Percentiles rank a stretch among this genome's conserved stretches.
These are phyloP conservation scores for Drosophila crucigera DNA, from an alignment of 2,888 invertebrate genomes.

Conservation along the genomic window DNA sequence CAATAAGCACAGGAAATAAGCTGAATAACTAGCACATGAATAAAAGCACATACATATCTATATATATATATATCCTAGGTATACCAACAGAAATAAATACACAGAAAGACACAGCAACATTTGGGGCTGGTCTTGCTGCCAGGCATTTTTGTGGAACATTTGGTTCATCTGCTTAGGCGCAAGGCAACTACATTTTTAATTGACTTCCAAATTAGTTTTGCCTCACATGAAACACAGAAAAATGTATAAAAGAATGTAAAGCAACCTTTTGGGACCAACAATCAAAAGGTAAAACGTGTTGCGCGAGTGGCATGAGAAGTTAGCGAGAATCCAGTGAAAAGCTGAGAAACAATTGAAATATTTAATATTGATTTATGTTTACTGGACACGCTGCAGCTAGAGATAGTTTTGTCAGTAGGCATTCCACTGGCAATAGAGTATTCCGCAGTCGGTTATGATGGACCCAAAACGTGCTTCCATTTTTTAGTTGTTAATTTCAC, in stretches of 20 bases:
- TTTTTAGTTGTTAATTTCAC: background rate
- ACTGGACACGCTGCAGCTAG: background rate
- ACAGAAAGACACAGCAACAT: background rate
- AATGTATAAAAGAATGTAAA: constrained; percentile 10
- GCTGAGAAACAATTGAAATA: background rate
- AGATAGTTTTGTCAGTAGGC: background rate
- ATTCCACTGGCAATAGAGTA: background rate
- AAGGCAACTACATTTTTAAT: constrained; percentile 63
- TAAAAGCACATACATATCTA: constrained; percentile 15
- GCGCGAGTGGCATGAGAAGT: constrained; percentile 1
- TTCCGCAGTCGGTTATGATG: background rate
- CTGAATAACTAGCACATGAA: constrained; percentile 51
- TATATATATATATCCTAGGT: constrained; percentile 3
- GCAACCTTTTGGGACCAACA: background rate
- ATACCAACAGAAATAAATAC: background rate
- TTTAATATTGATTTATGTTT: background rate
- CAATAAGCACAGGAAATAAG: constrained; percentile 78
- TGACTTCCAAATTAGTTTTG: constrained; percentile 76
- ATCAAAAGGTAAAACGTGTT: constrained; percentile 1
- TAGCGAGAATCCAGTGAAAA: background rate
- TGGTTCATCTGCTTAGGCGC: constrained; percentile 32
- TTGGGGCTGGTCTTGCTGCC: constrained; percentile 14
- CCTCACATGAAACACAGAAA: constrained; percentile 43
- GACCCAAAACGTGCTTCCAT: accelerated
- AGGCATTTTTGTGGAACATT: constrained; percentile 3